These are phyloP conservation scores for Clarias batrachus DNA, from an alignment of 2,113 vertebrate species.

Conservation along the genomic window DNA sequence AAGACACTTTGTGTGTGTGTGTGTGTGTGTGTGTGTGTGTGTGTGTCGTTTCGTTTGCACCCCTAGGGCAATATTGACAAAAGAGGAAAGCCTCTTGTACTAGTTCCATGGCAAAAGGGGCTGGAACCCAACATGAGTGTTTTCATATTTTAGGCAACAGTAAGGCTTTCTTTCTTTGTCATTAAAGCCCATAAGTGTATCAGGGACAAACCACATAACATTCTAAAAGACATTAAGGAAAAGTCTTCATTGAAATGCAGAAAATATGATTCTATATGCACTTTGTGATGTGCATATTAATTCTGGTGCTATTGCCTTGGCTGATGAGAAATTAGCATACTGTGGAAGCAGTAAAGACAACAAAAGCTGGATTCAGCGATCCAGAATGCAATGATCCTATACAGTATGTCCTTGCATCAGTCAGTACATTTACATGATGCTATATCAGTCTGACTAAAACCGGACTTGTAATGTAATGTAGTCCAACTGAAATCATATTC, in stretches of 20 bases:
- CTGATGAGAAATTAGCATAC: background rate
- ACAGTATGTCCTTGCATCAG: background rate
- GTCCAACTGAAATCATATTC: no score
- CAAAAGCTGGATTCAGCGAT: background rate
- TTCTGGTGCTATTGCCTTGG: background rate
- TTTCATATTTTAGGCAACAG: conserved; percentile 4
- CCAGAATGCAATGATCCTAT: background rate
- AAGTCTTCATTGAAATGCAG: background rate
- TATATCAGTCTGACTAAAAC: no score
- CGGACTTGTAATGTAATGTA: no score
- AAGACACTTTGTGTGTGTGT: conserved; percentile 78
- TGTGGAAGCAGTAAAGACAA: background rate
- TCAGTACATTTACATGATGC: background rate
- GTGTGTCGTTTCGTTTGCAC: conserved; percentile 42
- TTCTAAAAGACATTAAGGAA: background rate
- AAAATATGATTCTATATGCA: background rate
- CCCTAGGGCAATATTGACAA: conserved; percentile 35
- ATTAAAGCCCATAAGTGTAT: background rate
- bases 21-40: conserved; percentile 75
- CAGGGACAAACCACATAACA: background rate
- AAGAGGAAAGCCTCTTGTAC: conserved; percentile 33
- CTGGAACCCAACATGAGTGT: conserved; percentile 17
- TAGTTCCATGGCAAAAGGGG: background rate
- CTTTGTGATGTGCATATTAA: background rate
- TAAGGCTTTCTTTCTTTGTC: background rate